These are phyloP conservation scores for Drosophila nigrodunni DNA, from an alignment of 1,140 invertebrate genomes.

Conservation along the genomic window DNA sequence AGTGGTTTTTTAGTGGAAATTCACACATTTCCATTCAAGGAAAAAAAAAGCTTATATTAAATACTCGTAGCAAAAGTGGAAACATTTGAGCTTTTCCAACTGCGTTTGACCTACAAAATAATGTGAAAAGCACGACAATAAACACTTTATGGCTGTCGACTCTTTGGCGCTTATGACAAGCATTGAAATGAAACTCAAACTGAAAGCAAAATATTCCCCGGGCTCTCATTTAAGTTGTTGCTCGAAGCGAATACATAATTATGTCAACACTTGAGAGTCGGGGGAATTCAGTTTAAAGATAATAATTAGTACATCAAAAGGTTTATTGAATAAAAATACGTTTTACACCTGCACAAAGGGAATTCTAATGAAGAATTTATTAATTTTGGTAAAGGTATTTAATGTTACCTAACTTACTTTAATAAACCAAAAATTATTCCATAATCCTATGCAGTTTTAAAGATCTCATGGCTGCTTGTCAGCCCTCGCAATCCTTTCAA, in stretches of 20 bases:
- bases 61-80: background rate
- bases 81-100: conserved; percentile 1
- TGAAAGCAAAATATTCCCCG: background rate
- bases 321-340: background rate
- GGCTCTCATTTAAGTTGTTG: background rate
- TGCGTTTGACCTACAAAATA: conserved; percentile 12
- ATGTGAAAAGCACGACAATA: conserved; percentile 41
- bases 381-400: no score
- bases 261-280: background rate
- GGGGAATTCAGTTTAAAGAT: background rate
- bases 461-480: no score
- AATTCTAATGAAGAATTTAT: no score
- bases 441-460: no score
- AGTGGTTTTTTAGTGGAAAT: background rate
- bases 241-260: conserved; percentile 25
- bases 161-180: conserved; percentile 36
- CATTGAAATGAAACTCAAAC: conserved; percentile 24
- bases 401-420: no score
- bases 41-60: background rate
- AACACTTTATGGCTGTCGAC: conserved; percentile 50
- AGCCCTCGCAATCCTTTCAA: no score
- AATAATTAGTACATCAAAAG: background rate
- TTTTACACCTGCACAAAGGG: conserved; percentile 5
- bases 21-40: background rate
- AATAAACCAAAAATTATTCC: no score